Conservation (phyloP, 2,797 vertebrate genomes). For the Ctenosaura bakeri region DNA sequence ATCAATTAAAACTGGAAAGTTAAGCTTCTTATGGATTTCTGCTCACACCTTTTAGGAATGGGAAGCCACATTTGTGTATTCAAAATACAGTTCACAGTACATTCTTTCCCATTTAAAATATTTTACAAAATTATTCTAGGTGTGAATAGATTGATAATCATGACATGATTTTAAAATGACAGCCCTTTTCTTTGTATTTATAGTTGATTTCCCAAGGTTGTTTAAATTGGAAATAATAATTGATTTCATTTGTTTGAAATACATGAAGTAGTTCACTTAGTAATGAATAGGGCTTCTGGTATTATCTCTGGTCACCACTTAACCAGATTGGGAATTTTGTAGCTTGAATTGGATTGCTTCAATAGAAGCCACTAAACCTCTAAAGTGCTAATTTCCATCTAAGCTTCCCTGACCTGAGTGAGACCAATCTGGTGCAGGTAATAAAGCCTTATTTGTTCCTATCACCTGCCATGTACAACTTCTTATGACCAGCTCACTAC, state of each 20-base stretch:
- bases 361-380: background rate
- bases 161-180: background rate
- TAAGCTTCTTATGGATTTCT: background rate
- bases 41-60: background rate
- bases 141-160: background rate
- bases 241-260: too few relatives aligned
- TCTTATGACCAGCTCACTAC: background rate
- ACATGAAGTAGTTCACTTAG: too few relatives aligned
- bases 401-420: background rate
- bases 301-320: background rate
- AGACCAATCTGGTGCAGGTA: background rate
- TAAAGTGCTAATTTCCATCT: background rate
- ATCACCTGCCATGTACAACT: background rate
- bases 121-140: background rate
- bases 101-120: background rate
- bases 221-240: background rate
- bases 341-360: background rate
- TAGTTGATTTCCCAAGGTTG: background rate
- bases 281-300: background rate
- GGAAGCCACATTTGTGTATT: background rate
- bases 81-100: background rate
- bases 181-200: background rate
- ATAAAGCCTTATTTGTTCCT: background rate
- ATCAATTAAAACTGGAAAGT: background rate
- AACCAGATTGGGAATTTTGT: background rate